Conservation (phyloP, 2,113 vertebrate genomes). For the Pteruthius melanotis region DNA sequence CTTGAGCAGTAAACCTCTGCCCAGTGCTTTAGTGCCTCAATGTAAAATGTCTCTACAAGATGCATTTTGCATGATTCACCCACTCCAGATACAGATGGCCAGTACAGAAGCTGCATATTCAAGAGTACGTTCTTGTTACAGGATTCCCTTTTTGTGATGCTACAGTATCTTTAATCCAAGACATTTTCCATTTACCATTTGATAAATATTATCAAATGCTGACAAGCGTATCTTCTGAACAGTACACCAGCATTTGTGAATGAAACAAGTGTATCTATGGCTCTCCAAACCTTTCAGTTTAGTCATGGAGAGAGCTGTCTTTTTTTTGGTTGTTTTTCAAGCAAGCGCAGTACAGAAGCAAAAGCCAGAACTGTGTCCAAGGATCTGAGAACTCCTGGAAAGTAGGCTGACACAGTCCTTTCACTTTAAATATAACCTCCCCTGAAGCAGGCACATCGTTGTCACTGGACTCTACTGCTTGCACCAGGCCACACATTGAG, state of each 20-base stretch:
- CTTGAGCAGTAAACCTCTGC: not conserved
- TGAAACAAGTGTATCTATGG: not conserved
- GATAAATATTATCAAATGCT: not conserved
- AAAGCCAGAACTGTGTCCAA: not conserved
- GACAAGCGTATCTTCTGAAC: not conserved
- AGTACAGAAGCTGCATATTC: not conserved
- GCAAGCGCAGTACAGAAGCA: not conserved
- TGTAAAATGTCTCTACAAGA: not conserved
- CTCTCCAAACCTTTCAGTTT: not conserved
- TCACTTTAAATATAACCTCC: not conserved
- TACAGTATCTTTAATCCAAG: not conserved
- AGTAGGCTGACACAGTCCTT: not conserved
- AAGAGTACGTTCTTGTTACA: not conserved
- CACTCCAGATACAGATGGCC: not conserved
- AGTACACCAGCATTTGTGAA: not conserved
- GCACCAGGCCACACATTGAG: not conserved
- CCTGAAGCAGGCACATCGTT: not conserved
- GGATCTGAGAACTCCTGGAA: not conserved
- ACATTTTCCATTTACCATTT: not conserved
- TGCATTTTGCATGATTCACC: not conserved
- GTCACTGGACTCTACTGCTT: not conserved
- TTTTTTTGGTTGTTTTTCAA: not conserved
- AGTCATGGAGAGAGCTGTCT: not conserved
- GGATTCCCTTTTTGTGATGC: not conserved
- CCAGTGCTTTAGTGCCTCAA: not conserved